Evolutionary conservation across 2,797 vertebrate species (phyloP), one percentile per base, ranked within the genome.

Genomic region (Loris lydekkerianus): DNA sequence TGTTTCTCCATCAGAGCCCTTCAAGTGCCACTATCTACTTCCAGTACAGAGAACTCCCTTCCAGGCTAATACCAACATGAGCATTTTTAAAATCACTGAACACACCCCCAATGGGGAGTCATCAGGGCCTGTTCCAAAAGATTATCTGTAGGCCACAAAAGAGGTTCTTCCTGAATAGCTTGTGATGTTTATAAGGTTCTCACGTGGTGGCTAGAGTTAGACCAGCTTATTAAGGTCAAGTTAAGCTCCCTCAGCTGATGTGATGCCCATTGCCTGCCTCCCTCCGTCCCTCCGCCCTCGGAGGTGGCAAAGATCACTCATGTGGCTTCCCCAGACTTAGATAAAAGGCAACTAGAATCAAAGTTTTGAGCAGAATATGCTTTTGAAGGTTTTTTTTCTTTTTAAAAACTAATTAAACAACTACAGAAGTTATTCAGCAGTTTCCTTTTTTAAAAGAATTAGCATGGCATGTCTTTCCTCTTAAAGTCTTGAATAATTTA

Each of bases 201-300:
- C 78, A 94, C 72, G 6, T 15, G 93, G 65, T 29, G 4, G 53
- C 25, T 67, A 17, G 21, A n/a, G 40, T 92, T 72, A 76, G 49
- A 8, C 15, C 58, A 83, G 23, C 67, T 72, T 87, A 89, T 82
- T 5, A 34, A 13, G 78, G 29, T 60, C 96, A 85, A 58, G 23
- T 81, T 98, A 98, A 98, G 97, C 98, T 96, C 92, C 37, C 97
- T 98, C 98, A 98, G 98, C 98, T 98, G 98, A 95, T 65, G 76
- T 86, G 96, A 94, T 17, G 2, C n/a, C 40, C 34, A 11, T 18
- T 21, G 10, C 53, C 56, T 21, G 10, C 53, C 56, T 37, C n/a
- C 95, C 96, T 91, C 91, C 87, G 94, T 72, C 89, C 81, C 85
- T 27, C 95, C 94, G n/a, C 60, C 21, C 61, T 1, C 3, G 3